Evolutionary conservation across 2,113 vertebrate genomes (phyloP), one percentile per base, ranked within the genome.

Genomic region (Chaetops frenatus): DNA sequence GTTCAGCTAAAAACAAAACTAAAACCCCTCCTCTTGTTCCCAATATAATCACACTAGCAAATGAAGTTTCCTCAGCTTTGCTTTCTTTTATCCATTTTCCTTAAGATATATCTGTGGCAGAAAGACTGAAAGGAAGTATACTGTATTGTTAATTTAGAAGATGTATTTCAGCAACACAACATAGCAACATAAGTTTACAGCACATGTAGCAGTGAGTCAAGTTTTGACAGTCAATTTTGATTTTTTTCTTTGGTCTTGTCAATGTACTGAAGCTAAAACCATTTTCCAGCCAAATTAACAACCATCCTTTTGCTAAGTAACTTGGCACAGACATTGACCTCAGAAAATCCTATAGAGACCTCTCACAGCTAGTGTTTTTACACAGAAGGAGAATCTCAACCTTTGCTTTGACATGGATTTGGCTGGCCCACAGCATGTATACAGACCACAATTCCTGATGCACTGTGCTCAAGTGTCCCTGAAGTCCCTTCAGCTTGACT

Each of bases 301-400:
- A 19, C 6, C 5, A 38, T 15, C 13, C 5, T 72, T 86, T 53
- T 38, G 4, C 40, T 81, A 58, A 47, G 17, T 53, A 51, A 47
- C 24, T 9, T 31, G 19, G 16, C 27, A 38, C 9, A 47, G 40
- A n/a, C 16, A 22, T 2, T 36, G 2, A 65, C 19, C 62, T 82
- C 44, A 56, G 31, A 60, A 76, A 79, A 50, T 51, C 21, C 57
- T 38, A 9, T 2, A 35, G 23, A 79, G 7, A 33, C 7, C 15
- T 70, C 15, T 11, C 60, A 36, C 5, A 35, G 36, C 20, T n/a
- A 18, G 7, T 20, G 15, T 18, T 78, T 44, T 27, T 40, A 35
- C 18, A 51, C 1, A 12, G n/a, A 28, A 86, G 14, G 23, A 70
- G 25, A 66, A 47, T 47, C 29, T 45, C 1, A 0, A 5, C 14